phyloP scores from a whole-genome alignment of 2,113 vertebrate genomes.

The Spea bombifrons region DNA sequence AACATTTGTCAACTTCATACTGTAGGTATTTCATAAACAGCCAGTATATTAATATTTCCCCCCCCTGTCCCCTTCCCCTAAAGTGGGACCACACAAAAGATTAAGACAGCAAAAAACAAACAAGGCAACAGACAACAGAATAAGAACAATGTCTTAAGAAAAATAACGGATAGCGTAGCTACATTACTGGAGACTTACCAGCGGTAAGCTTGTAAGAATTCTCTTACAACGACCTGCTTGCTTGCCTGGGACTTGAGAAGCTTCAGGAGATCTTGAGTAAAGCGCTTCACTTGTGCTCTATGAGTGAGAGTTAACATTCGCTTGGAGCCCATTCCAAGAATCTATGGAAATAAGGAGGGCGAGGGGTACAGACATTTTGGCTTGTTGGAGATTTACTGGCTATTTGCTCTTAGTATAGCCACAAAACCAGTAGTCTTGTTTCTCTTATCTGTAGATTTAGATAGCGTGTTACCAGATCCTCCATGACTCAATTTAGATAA shows the following conservation, averaged over 20 bases:
- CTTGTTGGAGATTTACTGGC: too few species aligned
- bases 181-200: conserved; percentile 73
- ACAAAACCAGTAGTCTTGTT: too few species aligned
- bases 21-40: too few species aligned
- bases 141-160: not conserved
- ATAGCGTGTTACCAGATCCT: too few species aligned
- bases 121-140: not conserved
- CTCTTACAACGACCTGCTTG: conserved; percentile 87
- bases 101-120: not conserved
- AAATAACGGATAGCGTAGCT: not conserved
- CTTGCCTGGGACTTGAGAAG: conserved; percentile 97
- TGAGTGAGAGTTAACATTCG: conserved; percentile 90
- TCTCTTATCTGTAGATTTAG: too few species aligned
- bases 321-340: conserved; percentile 92
- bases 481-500: too few species aligned
- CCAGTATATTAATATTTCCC: too few species aligned
- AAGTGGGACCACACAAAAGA: too few species aligned
- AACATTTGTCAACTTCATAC: too few species aligned
- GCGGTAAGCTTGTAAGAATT: conserved; percentile 95
- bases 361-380: too few species aligned
- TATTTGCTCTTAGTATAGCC: too few species aligned
- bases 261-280: conserved; percentile 93
- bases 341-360: conserved; percentile 62
- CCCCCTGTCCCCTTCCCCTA: too few species aligned
- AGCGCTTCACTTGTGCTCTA: conserved; percentile 93